Conservation (phyloP, 2,888 invertebrate species). For the Eupithecia tripunctaria region DNA sequence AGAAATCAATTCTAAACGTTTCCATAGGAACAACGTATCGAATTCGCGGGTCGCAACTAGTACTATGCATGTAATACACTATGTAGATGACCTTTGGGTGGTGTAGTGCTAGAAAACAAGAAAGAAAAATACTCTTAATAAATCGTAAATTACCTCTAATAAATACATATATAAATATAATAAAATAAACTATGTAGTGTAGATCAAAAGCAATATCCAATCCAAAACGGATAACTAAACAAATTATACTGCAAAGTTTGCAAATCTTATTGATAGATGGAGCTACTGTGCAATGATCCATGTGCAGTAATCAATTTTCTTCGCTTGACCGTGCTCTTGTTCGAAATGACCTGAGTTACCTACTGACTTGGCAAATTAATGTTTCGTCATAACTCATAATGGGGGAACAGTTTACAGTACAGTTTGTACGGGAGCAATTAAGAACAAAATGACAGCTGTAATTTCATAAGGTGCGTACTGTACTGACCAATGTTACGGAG, state of each 20-base stretch:
- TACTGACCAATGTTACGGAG: too few species aligned
- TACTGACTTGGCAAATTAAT: conserved; percentile 31
- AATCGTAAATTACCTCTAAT: too few species aligned
- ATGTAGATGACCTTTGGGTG: too few species aligned
- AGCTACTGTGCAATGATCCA: conserved; percentile 10
- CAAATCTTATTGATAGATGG: neutral
- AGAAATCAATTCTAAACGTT: too few species aligned
- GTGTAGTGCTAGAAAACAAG: too few species aligned
- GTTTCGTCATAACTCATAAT: conserved; percentile 30
- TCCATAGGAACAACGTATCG: too few species aligned
- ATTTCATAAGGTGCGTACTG: neutral
- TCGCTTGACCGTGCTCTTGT: conserved; percentile 20
- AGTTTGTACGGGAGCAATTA: conserved; percentile 12
- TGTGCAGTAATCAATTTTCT: conserved; percentile 12
- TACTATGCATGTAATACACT: too few species aligned
- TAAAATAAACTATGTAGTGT: too few species aligned
- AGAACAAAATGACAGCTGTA: conserved; percentile 1
- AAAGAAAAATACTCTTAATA: too few species aligned
- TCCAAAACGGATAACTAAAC: neutral
- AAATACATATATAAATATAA: too few species aligned
- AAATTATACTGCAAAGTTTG: neutral
- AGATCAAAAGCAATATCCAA: neutral
- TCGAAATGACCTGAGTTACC: conserved; percentile 20
- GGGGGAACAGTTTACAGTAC: conserved; percentile 1
- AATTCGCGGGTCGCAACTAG: too few species aligned